Conservation (phyloP, 2,113 vertebrate genomes). For the Apodemus speciosus region DNA sequence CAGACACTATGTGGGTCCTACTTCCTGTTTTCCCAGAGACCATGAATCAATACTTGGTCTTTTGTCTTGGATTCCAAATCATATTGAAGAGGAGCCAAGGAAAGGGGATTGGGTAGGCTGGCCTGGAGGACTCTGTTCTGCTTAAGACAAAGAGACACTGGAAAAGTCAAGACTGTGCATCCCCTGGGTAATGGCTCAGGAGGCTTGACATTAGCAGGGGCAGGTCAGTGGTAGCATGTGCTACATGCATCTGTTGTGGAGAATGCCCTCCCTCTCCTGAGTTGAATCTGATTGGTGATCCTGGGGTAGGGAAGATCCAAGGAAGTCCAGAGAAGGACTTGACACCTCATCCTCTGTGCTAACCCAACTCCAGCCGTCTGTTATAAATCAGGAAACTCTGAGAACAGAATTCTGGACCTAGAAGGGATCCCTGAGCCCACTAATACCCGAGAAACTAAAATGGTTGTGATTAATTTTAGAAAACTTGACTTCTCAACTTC, state of each 20-base stretch:
- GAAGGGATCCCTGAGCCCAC: accelerated
- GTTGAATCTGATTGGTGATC: accelerated
- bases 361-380: not conserved
- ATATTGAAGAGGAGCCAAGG: not conserved
- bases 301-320: accelerated
- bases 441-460: no score
- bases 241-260: accelerated
- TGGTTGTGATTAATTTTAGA: accelerated
- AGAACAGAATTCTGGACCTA: not conserved
- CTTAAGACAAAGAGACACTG: accelerated
- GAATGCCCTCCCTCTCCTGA: not conserved
- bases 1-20: no score
- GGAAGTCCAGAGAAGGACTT: not conserved
- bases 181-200: accelerated
- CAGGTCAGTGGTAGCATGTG: accelerated
- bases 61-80: not conserved
- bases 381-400: accelerated
- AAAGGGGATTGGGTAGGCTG: no score
- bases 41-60: accelerated
- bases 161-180: not conserved
- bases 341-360: accelerated
- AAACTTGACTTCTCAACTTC: not conserved
- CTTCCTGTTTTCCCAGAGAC: not conserved
- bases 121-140: not conserved
- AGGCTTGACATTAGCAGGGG: not conserved